Evolutionary conservation across 2,888 invertebrate species (phyloP).

Genomic region (Conomelus anceps): DNA sequence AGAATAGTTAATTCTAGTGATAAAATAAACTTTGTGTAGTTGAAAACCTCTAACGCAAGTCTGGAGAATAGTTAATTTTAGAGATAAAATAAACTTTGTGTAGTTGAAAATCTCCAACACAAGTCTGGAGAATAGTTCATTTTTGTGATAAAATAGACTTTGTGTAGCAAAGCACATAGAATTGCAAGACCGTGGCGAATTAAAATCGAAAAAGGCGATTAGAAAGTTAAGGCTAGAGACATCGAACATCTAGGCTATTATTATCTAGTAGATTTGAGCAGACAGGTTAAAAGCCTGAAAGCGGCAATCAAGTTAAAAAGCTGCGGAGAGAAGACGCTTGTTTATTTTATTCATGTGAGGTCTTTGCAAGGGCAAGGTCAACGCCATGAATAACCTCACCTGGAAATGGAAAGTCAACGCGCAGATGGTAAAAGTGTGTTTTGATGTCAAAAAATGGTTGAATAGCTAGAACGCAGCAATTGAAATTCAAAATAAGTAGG

Average conservation of each 20-base stretch:
- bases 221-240: neutral
- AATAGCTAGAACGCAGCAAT: neutral
- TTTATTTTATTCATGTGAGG: neutral
- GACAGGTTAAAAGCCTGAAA: neutral
- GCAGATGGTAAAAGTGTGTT: neutral
- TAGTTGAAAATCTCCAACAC: no score
- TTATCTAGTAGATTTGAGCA: neutral
- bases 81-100: no score
- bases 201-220: neutral
- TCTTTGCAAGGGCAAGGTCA: neutral
- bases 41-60: no score
- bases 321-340: neutral
- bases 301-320: neutral
- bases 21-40: no score
- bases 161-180: neutral
- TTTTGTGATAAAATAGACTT: neutral
- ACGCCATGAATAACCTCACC: neutral
- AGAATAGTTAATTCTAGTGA: no score
- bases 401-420: neutral
- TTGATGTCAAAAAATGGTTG: neutral
- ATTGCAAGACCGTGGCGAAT: neutral
- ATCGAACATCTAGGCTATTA: neutral
- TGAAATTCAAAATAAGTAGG: neutral
- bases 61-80: neutral
- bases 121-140: neutral